A percentile compares a stretch with the other conserved stretches of the same genome.
These are phyloP conservation scores for Fragum fragum DNA, from an alignment of 2,888 invertebrate species.

Conservation along the genomic window DNA sequence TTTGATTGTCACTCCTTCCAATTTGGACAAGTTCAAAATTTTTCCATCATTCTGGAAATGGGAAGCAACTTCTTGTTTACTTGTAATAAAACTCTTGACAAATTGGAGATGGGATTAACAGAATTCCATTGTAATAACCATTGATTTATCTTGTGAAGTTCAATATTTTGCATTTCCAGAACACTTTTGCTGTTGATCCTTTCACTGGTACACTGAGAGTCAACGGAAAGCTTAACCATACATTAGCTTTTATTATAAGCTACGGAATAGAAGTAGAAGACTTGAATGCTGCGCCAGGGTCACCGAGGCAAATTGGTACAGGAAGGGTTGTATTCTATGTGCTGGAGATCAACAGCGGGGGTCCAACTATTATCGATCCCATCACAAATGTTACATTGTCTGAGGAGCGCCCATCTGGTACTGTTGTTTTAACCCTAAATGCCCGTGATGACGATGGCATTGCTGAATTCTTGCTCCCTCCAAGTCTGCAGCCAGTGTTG, in stretches of 20 bases:
- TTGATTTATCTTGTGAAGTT: too few relatives aligned
- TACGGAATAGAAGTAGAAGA: constrained; percentile 94
- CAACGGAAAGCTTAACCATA: constrained; percentile 92
- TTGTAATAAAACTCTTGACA: too few relatives aligned
- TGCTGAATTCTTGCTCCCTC: constrained; percentile 68
- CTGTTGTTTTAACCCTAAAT: constrained; percentile 78
- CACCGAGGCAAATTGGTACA: constrained; percentile 75
- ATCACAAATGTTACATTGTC: constrained; percentile 60
- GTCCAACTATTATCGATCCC: constrained; percentile 88
- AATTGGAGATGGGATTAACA: too few relatives aligned
- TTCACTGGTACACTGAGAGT: constrained; percentile 92
- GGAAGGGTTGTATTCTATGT: constrained; percentile 90
- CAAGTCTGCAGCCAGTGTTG: constrained; percentile 58
- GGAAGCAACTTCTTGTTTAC: too few relatives aligned
- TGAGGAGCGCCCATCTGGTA: constrained; percentile 79
- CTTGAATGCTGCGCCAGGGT: constrained; percentile 91
- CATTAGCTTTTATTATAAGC: constrained; percentile 92
- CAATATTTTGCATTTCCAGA: constrained; percentile 87
- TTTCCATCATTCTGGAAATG: too few relatives aligned
- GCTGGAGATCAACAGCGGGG: constrained; percentile 89
- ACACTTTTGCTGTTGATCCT: constrained; percentile 92
- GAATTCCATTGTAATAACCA: too few relatives aligned
- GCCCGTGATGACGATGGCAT: constrained; percentile 82
- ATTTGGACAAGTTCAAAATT: too few relatives aligned
- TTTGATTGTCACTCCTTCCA: too few relatives aligned